phyloP scores from a whole-genome alignment of 2,797 vertebrate genomes.

The Dromococcyx pavoninus region DNA sequence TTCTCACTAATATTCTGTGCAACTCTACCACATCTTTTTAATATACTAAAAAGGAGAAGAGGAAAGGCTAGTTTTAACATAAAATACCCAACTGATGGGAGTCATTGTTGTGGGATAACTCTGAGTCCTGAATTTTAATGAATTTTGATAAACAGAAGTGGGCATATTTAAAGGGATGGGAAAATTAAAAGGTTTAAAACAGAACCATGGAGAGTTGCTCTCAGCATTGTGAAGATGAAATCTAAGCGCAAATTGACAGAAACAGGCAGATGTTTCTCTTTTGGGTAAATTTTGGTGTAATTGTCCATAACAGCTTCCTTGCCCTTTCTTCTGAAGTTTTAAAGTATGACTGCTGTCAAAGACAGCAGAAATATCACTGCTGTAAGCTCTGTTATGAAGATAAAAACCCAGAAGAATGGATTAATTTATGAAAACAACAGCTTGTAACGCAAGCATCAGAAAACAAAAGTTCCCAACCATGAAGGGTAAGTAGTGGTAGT shows the following conservation, averaged over 20 bases:
- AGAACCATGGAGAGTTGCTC: background rate
- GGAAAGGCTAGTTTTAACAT: background rate
- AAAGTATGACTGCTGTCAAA: background rate
- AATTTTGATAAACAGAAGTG: background rate
- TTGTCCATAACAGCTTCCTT: conserved; percentile 19
- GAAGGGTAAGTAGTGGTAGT: background rate
- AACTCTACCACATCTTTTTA: background rate
- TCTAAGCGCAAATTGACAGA: conserved; percentile 14
- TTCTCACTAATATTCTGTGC: background rate
- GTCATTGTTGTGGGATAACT: background rate
- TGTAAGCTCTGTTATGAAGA: background rate
- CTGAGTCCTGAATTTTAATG: background rate
- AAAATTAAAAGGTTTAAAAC: conserved; percentile 39
- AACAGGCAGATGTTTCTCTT: background rate
- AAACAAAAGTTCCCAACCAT: background rate
- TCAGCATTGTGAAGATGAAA: background rate
- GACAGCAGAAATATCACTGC: background rate
- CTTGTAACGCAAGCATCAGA: background rate
- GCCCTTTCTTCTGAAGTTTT: conserved; percentile 25
- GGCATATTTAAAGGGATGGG: background rate
- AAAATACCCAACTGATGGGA: background rate
- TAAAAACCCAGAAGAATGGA: background rate
- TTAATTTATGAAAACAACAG: background rate
- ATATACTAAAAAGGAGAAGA: background rate
- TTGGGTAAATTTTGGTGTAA: background rate